Percentiles rank a stretch among this genome's conserved stretches.
phyloP scores from a whole-genome alignment of 2,888 invertebrate genomes.

The Agrochola lychnidis region DNA sequence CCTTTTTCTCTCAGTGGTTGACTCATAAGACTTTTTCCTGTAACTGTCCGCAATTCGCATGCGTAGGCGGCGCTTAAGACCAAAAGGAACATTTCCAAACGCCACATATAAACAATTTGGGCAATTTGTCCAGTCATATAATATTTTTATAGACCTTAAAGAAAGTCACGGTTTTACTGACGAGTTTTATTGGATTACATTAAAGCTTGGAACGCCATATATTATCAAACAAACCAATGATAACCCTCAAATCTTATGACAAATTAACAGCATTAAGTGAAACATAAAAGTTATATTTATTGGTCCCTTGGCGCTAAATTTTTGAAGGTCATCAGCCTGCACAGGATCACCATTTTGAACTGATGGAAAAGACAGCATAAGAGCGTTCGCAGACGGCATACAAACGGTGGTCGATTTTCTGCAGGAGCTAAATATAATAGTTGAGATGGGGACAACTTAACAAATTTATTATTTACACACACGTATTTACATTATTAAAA shows the following conservation, averaged over 20 bases:
- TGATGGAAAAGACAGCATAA: not conserved
- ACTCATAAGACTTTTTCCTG: constrained; percentile 9
- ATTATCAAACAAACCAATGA: constrained; percentile 34
- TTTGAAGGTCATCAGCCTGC: constrained; percentile 9
- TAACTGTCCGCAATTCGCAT: not conserved
- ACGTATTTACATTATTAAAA: too few species aligned
- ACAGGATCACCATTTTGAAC: not conserved
- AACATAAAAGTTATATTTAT: constrained; percentile 38
- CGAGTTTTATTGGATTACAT: constrained; percentile 38
- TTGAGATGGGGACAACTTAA: too few species aligned
- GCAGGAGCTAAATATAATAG: too few species aligned
- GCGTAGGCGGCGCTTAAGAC: constrained; percentile 37
- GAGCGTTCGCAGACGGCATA: not conserved
- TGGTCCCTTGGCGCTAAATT: constrained; percentile 2
- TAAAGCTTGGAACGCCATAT: constrained; percentile 18
- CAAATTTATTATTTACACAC: too few species aligned
- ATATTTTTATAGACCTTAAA: constrained; percentile 53
- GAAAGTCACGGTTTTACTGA: constrained; percentile 15
- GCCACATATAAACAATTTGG: constrained; percentile 25
- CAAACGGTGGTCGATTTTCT: not conserved
- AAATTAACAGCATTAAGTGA: constrained; percentile 41
- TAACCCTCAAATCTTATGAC: constrained; percentile 39
- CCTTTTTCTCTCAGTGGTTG: constrained; percentile 4
- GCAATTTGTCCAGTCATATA: constrained; percentile 24
- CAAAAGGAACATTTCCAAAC: constrained; percentile 8